Conservation (phyloP, 2,888 invertebrate species). For the Perizoma affinitatum region DNA sequence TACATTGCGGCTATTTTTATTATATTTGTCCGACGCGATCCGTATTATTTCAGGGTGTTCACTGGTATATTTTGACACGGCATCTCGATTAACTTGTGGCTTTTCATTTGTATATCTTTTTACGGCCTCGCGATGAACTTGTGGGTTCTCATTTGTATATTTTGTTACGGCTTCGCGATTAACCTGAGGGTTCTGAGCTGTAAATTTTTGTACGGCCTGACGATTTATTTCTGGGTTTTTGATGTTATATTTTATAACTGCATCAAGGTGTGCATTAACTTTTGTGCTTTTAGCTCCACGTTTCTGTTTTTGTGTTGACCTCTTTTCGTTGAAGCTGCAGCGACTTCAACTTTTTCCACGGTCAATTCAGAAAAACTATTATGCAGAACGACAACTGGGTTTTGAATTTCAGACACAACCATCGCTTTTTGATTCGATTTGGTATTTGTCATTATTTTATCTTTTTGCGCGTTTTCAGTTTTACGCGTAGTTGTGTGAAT, state of each 20-base stretch:
- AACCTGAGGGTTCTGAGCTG: not conserved
- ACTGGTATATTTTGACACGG: not conserved
- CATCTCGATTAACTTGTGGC: too few species aligned
- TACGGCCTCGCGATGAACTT: too few species aligned
- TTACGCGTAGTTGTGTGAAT: too few species aligned
- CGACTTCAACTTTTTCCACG: not conserved
- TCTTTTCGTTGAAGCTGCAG: not conserved
- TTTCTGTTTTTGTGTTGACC: constrained; percentile 1
- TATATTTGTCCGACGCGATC: not conserved
- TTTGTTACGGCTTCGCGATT: not conserved
- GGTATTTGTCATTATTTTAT: too few species aligned
- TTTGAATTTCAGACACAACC: not conserved
- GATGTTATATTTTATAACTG: not conserved
- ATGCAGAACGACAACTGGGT: not conserved
- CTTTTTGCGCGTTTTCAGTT: too few species aligned
- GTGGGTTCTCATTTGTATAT: too few species aligned
- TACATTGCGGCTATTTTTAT: not conserved
- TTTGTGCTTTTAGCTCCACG: not conserved
- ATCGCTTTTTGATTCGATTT: not conserved
- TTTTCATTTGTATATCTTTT: too few species aligned
- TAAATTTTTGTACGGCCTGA: not conserved
- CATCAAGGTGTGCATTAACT: not conserved
- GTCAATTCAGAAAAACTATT: too few species aligned
- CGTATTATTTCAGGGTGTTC: not conserved
- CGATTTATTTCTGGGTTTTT: not conserved